A percentile compares a stretch with the other conserved stretches of the same genome.
These are phyloP conservation scores for Sinodicranocentrus sp. DNA, from an alignment of 2,888 invertebrate genomes.

Conservation along the genomic window DNA sequence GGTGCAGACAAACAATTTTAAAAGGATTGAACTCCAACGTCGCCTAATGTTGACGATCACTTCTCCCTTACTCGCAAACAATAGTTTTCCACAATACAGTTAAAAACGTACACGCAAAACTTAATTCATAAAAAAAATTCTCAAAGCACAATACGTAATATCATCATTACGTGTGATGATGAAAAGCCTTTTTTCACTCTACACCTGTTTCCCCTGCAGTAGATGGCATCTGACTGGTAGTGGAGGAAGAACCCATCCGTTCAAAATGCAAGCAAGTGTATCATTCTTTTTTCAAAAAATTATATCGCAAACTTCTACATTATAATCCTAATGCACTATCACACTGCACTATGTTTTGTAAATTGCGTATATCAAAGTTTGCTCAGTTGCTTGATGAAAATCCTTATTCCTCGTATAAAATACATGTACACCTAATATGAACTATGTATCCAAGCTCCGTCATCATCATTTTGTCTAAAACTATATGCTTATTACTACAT, in stretches of 20 bases:
- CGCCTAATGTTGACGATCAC: neutral
- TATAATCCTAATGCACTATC: no score
- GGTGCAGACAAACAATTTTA: conserved; percentile 5
- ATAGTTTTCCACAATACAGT: conserved; percentile 7
- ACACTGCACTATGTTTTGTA: no score
- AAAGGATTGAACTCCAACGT: neutral
- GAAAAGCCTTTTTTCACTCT: conserved; percentile 25
- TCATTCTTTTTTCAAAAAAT: conserved; percentile 40
- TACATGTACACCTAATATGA: no score
- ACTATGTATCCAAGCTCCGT: no score
- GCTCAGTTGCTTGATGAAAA: no score
- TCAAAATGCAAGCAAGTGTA: conserved; percentile 66
- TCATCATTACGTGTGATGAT: conserved; percentile 31
- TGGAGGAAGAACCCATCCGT: conserved; percentile 61
- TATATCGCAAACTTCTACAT: conserved; percentile 25
- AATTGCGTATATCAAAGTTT: no score
- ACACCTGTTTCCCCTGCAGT: conserved; percentile 62
- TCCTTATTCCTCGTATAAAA: no score
- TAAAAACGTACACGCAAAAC: conserved; percentile 10
- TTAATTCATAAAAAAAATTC: conserved; percentile 36
- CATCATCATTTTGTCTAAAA: no score
- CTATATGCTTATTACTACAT: no score
- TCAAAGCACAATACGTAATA: conserved; percentile 22
- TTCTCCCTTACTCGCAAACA: conserved; percentile 9
- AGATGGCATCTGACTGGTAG: conserved; percentile 58